phyloP scores from a whole-genome alignment of 2,113 vertebrate species.

The Hyaena hyaena region DNA sequence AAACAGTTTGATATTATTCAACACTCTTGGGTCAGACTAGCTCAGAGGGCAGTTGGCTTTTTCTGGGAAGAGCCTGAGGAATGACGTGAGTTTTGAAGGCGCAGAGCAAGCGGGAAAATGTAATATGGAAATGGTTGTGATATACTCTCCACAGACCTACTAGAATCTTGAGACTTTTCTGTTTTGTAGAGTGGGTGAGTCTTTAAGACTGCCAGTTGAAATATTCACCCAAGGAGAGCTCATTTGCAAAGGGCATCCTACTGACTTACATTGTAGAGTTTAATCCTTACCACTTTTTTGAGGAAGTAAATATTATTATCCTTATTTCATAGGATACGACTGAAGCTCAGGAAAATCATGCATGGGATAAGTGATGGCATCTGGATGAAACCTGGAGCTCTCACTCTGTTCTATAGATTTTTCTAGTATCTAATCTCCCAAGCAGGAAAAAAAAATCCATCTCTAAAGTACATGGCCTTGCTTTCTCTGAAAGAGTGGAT shows the following conservation, averaged over 20 bases:
- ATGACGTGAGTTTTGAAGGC: not conserved
- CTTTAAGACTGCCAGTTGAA: not conserved
- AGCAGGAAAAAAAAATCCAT: not conserved
- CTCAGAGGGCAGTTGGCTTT: not conserved
- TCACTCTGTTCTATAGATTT: not conserved
- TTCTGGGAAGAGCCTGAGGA: not conserved
- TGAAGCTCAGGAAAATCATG: not conserved
- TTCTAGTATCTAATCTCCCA: not conserved
- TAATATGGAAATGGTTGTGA: not conserved
- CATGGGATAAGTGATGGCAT: not conserved
- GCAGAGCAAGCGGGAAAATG: not conserved
- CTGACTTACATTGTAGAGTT: not conserved
- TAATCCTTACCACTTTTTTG: not conserved
- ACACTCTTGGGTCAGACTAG: not conserved
- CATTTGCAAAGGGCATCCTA: not conserved
- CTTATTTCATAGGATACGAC: not conserved
- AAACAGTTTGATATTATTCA: not conserved
- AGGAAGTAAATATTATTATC: not conserved
- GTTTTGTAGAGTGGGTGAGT: not conserved
- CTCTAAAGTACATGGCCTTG: not conserved
- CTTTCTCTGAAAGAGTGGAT: constrained; percentile 17
- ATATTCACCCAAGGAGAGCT: not conserved
- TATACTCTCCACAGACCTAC: not conserved
- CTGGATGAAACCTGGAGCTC: not conserved
- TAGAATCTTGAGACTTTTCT: not conserved